Base-by-base conservation (phyloP, 2,888 invertebrate species). In the Ophonus ardosiacus region DNA sequence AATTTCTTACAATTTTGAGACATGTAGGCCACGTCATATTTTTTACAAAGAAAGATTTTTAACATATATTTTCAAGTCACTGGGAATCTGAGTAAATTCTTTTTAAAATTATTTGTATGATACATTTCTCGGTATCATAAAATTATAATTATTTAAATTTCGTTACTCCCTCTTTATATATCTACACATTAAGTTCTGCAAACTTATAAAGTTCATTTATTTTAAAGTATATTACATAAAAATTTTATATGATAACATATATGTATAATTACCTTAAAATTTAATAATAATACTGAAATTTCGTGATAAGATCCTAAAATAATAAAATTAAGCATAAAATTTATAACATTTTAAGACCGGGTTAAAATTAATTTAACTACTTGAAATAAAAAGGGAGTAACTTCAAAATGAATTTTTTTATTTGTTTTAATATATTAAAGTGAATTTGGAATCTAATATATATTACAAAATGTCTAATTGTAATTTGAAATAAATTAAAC, bases 401-500 rank as follows among this genome's bases (percentile, higher is more conserved):
- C 68, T 81, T 51, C 68, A 81, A 81, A 68, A 81, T 63, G 65
- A n/a, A 81, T 51, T 65, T 68, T 81, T 24, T 68, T 56, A 31
- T 31, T 68, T 71, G 18, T 59, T 82, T 74, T 84, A 76, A 84
- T 84, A 84, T 84, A 84, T 84, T 84, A 84, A 84, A 84, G 84
- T 78, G 84, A 84, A 84, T 84, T 84, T 84, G 78, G 84, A 82
- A 76, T 78, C 84, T 78, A 84, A 61, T 83, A 57, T 82, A 82
- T 84, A 78, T 84, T 84, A 84, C 78, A 84, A 84, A 84, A 84
- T 43, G 17, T 78, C 78, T 84, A 84, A 59, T 71, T 83, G 43
- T 68, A 81, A 43, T 71, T 57, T 82, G 65, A 78, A 84, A 84
- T 84, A 84, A 84, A 63, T 84, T 84, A 84, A 63, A 57, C 57